Conservation (phyloP, 2,113 vertebrate genomes). For the Calypte anna region DNA sequence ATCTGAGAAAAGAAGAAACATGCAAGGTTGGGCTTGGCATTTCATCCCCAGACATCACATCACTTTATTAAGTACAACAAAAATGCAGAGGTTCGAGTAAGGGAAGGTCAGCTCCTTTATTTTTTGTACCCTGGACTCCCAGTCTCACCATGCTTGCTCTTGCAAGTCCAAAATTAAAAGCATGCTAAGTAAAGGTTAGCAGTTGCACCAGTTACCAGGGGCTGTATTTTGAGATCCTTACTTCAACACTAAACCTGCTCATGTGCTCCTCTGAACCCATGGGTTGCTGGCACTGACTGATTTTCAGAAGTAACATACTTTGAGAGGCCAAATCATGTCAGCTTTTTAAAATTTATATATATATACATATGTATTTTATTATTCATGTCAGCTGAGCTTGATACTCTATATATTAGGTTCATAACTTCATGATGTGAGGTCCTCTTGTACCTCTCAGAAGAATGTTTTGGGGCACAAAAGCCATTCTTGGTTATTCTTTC, state of each 20-base stretch:
- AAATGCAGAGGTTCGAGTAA: neutral
- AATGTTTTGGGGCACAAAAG: neutral
- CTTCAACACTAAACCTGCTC: neutral
- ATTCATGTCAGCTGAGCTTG: neutral
- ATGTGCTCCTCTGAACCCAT: neutral
- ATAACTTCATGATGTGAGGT: neutral
- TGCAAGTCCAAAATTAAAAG: constrained; percentile 43
- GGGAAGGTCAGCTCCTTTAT: neutral
- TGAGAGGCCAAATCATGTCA: neutral
- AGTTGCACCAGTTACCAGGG: neutral
- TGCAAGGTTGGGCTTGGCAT: neutral
- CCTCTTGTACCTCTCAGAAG: neutral
- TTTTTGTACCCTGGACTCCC: neutral
- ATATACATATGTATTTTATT: too few relatives aligned
- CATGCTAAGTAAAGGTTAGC: constrained; percentile 34
- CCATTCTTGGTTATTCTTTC: neutral
- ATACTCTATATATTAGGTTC: neutral
- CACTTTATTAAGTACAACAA: neutral
- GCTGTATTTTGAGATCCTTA: neutral
- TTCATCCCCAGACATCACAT: neutral
- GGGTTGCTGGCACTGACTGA: neutral
- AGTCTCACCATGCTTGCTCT: neutral
- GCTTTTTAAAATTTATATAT: too few relatives aligned
- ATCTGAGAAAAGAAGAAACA: neutral
- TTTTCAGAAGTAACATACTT: neutral